Evolutionary conservation across 2,113 vertebrate species (phyloP).

Genomic region (Stomatorhinus ivindoensis): DNA sequence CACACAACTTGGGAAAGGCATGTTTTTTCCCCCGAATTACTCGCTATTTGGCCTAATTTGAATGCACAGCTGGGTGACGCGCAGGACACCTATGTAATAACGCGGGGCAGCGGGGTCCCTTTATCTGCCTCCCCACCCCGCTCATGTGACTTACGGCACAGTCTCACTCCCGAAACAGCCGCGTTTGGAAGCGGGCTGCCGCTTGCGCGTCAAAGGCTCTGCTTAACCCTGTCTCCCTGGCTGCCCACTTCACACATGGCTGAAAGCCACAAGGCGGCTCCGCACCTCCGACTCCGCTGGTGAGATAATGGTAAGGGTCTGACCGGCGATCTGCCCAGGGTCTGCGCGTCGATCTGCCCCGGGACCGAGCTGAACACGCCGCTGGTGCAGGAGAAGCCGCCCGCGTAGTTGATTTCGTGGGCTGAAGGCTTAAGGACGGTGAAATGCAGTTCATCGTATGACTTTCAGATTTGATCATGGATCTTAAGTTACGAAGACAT

Average conservation of each 20-base stretch:
- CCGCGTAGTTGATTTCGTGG: neutral
- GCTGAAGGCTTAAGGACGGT: neutral
- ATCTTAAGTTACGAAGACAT: neutral
- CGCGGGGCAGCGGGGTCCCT: neutral
- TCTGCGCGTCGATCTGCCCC: neutral
- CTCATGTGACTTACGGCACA: constrained; percentile 55
- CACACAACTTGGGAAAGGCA: neutral
- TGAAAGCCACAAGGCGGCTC: constrained; percentile 65
- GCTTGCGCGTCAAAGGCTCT: constrained; percentile 68
- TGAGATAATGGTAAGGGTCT: constrained; percentile 75
- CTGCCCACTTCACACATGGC: constrained; percentile 75
- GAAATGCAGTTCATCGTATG: neutral
- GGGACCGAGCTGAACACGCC: neutral
- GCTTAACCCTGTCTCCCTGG: constrained; percentile 66
- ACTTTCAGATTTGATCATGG: neutral
- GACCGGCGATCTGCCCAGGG: neutral
- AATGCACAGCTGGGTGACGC: neutral
- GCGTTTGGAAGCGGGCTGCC: constrained; percentile 32
- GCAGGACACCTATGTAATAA: too few species aligned
- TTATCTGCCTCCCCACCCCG: constrained; percentile 20
- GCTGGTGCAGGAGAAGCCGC: neutral
- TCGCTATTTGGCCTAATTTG: neutral
- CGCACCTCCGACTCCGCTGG: constrained; percentile 65
- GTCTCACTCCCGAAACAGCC: constrained; percentile 32
- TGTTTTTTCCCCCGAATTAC: neutral